phyloP scores from a whole-genome alignment of 2,797 vertebrate species.

The Scleropages formosus region DNA sequence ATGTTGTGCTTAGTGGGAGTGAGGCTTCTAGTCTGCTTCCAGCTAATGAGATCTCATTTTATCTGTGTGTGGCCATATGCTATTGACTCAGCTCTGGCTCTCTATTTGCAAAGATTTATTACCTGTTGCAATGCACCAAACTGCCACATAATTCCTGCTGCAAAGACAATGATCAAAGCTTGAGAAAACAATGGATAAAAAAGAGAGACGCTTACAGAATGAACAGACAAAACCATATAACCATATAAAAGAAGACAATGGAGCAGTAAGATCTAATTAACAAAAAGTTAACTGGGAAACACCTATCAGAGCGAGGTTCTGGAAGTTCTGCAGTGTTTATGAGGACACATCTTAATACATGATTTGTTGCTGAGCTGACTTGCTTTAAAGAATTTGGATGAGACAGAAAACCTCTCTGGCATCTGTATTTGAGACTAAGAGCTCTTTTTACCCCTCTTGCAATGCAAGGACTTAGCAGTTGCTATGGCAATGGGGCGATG shows the following conservation, averaged over 20 bases:
- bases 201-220: neutral
- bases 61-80: too few species aligned
- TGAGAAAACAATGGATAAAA: neutral
- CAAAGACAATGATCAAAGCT: too few species aligned
- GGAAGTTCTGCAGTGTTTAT: neutral
- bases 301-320: neutral
- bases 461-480: slow-evolving; percentile 52
- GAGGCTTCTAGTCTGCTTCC: too few species aligned
- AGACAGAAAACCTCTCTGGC: slow-evolving; percentile 2
- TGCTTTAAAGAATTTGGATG: neutral
- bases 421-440: neutral
- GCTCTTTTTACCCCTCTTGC: neutral
- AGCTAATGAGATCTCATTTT: too few species aligned
- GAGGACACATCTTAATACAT: neutral
- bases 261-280: neutral
- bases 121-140: too few species aligned
- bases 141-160: too few species aligned
- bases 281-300: neutral
- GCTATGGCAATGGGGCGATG: slow-evolving; percentile 55
- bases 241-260: neutral
- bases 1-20: too few species aligned
- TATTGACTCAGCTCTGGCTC: too few species aligned
- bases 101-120: too few species aligned
- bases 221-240: neutral
- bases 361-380: neutral